phyloP scores from a whole-genome alignment of 2,797 vertebrate genomes.

The Menidia menidia region DNA sequence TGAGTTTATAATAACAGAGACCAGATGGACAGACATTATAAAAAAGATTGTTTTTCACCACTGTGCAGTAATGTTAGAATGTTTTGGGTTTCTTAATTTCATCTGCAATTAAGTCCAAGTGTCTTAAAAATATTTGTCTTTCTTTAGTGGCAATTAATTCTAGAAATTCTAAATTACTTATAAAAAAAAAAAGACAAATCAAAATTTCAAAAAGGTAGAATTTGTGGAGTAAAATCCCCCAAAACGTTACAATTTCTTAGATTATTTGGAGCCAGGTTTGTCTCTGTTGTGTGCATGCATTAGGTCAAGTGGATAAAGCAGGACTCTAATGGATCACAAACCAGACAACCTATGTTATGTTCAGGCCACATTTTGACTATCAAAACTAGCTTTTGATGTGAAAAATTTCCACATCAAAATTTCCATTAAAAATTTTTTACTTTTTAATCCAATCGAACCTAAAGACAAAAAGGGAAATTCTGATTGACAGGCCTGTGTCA shows the following conservation, averaged over 20 bases:
- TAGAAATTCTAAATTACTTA: too few relatives aligned
- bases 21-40: conserved; percentile 5
- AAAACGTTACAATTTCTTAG: too few relatives aligned
- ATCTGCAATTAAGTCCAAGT: too few relatives aligned
- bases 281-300: not conserved
- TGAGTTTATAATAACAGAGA: conserved; percentile 39
- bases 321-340: not conserved
- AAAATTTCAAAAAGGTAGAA: too few relatives aligned
- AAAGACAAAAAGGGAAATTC: not conserved
- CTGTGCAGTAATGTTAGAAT: not conserved
- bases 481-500: not conserved
- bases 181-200: too few relatives aligned
- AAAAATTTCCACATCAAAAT: too few relatives aligned
- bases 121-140: not conserved
- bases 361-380: too few relatives aligned
- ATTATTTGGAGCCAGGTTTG: too few relatives aligned
- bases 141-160: not conserved
- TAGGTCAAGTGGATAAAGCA: not conserved
- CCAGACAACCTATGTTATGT: not conserved
- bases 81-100: too few relatives aligned
- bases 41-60: not conserved
- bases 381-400: too few relatives aligned
- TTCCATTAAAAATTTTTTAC: too few relatives aligned
- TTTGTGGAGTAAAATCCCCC: too few relatives aligned
- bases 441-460: not conserved